phyloP scores from a whole-genome alignment of 2,113 vertebrate genomes.

The Pica pica region DNA sequence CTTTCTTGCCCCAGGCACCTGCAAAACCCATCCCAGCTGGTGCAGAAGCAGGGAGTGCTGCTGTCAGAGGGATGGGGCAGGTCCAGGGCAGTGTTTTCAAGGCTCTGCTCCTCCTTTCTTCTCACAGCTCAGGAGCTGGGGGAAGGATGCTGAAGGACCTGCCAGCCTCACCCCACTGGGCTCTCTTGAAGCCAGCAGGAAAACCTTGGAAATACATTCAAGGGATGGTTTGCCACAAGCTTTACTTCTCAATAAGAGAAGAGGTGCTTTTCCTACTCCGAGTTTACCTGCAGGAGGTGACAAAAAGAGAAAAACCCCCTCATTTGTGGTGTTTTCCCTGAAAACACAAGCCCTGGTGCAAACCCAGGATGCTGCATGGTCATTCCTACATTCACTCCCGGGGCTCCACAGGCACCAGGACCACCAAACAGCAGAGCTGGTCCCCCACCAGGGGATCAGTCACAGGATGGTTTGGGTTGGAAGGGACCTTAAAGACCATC shows the following conservation, averaged over 20 bases:
- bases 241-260: neutral
- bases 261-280: neutral
- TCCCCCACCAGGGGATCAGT: neutral
- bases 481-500: neutral
- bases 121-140: neutral
- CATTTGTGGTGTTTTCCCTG: neutral
- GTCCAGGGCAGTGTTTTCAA: accelerated
- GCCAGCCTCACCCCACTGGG: neutral
- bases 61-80: neutral
- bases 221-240: neutral
- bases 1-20: neutral
- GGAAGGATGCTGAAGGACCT: neutral
- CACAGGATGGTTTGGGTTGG: neutral
- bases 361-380: neutral
- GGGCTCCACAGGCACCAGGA: neutral
- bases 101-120: neutral
- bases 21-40: neutral
- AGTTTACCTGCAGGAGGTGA: neutral
- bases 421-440: neutral
- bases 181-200: neutral
- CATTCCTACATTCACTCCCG: accelerated
- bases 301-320: neutral
- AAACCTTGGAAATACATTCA: neutral
- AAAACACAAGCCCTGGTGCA: neutral
- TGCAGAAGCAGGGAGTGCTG: neutral